phyloP scores from a whole-genome alignment of 2,888 invertebrate genomes.

The Drosophila anomalata region DNA sequence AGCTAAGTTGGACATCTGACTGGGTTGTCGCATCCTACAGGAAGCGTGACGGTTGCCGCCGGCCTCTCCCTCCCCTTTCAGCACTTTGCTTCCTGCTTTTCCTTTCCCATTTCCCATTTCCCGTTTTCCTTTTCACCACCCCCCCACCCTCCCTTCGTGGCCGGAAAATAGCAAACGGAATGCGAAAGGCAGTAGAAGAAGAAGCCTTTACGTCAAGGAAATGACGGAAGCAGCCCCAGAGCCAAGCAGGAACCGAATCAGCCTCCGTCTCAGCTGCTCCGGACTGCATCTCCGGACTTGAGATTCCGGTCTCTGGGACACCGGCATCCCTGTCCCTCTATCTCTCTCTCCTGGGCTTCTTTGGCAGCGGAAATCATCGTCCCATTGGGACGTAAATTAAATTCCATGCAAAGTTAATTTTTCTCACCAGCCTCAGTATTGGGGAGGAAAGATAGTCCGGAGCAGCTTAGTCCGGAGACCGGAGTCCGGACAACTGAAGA shows the following conservation, averaged over 20 bases:
- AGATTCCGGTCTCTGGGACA: conserved; percentile 8
- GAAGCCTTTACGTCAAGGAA: conserved; percentile 76
- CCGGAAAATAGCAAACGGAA: conserved; percentile 42
- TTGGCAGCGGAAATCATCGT: conserved; percentile 80
- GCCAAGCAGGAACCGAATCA: conserved; percentile 13
- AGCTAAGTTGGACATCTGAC: conserved; percentile 38
- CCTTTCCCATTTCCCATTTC: conserved; percentile 21
- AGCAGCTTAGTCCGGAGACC: conserved; percentile 24
- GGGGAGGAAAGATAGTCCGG: not conserved
- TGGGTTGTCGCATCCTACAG: conserved; percentile 70
- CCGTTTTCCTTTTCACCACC: conserved; percentile 12
- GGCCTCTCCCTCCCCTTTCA: conserved; percentile 20
- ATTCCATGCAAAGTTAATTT: conserved; percentile 80
- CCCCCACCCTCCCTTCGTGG: not conserved
- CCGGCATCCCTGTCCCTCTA: conserved; percentile 8
- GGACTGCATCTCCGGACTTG: conserved; percentile 40
- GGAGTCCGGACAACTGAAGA: conserved; percentile 10
- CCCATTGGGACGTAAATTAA: conserved; percentile 80
- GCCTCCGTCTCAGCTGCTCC: conserved; percentile 28
- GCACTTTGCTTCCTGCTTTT: not conserved
- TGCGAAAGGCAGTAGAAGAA: conserved; percentile 34
- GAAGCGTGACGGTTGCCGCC: conserved; percentile 60
- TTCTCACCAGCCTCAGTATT: conserved; percentile 28
- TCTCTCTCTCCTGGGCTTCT: conserved; percentile 40
- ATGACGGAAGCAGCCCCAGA: conserved; percentile 77